These are phyloP conservation scores for Peromyscus melanophrys DNA, from an alignment of 2,797 vertebrate genomes.

Conservation along the genomic window DNA sequence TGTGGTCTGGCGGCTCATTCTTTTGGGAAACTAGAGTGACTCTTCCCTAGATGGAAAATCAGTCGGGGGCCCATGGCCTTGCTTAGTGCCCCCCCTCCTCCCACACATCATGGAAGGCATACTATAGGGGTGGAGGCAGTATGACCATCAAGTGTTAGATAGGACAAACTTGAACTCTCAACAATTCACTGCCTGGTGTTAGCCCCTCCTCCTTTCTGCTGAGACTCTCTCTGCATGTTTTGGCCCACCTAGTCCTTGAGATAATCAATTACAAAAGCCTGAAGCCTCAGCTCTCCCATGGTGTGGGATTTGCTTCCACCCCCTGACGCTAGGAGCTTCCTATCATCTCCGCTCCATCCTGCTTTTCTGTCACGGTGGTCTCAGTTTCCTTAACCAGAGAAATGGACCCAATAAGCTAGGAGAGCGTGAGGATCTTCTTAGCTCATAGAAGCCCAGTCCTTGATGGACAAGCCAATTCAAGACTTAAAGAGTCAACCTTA, in stretches of 20 bases:
- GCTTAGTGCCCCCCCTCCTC: too few species aligned
- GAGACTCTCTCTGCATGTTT: not conserved
- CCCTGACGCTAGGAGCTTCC: not conserved
- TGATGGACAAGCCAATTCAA: not conserved
- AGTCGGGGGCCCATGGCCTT: not conserved
- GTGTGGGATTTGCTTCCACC: not conserved
- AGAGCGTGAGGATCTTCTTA: not conserved
- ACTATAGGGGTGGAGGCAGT: not conserved
- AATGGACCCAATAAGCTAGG: not conserved
- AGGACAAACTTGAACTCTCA: not conserved
- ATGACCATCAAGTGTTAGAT: not conserved
- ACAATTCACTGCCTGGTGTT: not conserved
- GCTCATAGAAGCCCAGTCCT: not conserved
- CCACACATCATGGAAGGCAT: not conserved
- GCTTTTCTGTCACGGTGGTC: not conserved
- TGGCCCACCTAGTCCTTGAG: rapidly evolving
- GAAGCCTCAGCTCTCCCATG: not conserved
- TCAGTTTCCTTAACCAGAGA: not conserved
- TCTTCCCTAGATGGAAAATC: not conserved
- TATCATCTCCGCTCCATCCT: not conserved
- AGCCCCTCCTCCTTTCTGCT: not conserved
- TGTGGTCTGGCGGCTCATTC: not conserved
- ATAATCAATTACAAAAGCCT: rapidly evolving
- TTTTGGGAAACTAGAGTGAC: conserved; percentile 46
- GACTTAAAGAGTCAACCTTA: not conserved